phyloP scores from a whole-genome alignment of 2,797 vertebrate genomes.

The Pteronotus mesoamericanus region DNA sequence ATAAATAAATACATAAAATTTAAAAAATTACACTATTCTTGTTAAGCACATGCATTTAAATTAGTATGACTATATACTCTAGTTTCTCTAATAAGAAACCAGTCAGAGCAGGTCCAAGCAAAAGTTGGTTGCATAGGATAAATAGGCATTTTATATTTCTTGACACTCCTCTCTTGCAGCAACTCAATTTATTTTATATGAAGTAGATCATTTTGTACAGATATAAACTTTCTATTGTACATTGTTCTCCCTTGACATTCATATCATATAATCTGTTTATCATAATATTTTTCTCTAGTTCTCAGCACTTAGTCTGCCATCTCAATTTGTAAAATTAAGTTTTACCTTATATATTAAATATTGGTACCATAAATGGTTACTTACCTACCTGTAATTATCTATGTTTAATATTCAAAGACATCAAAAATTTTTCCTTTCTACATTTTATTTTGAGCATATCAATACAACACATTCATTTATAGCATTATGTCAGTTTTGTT shows the following conservation, averaged over 20 bases:
- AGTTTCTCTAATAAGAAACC: not conserved
- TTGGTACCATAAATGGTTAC: not conserved
- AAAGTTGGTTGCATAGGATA: not conserved
- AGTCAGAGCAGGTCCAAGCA: not conserved
- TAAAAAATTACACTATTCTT: not conserved
- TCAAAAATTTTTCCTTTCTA: conserved; percentile 17
- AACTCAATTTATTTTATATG: conserved; percentile 8
- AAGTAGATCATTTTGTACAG: conserved; percentile 43
- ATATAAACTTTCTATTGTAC: not conserved
- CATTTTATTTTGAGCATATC: not conserved
- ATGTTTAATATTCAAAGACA: conserved; percentile 2
- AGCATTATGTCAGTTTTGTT: not conserved
- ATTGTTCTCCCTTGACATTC: conserved; percentile 39
- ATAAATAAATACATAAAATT: too few species aligned
- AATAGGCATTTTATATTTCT: not conserved
- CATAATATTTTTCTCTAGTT: not conserved
- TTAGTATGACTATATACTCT: not conserved
- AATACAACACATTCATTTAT: not conserved
- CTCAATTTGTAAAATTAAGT: not conserved
- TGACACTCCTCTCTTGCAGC: not conserved
- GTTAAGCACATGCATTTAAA: not conserved
- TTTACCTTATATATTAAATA: not conserved
- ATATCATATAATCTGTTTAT: not conserved
- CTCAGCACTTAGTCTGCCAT: not conserved
- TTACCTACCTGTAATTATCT: not conserved